A percentile compares a stretch with the other conserved stretches of the same genome.
Evolutionary conservation across 1,140 invertebrate species (phyloP).

Genomic region (Zaprionus ornatus): DNA sequence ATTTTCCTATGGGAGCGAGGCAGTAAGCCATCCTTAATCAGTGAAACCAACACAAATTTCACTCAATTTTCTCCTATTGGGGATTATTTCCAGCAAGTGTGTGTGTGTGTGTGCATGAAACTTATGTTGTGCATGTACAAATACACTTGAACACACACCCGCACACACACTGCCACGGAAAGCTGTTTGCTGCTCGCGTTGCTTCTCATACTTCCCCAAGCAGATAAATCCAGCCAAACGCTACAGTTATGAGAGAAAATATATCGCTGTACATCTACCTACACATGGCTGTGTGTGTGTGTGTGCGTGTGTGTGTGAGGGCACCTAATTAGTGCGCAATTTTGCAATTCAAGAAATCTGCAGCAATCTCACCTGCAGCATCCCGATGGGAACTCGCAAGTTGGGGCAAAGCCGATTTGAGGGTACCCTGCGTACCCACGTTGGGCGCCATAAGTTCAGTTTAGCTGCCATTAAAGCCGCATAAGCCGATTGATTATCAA

Average conservation of each 20-base stretch:
- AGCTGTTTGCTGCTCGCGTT: not conserved
- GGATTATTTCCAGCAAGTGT: constrained; percentile 53
- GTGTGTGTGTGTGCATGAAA: constrained; percentile 37
- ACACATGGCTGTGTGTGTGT: not conserved
- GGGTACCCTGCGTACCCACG: not conserved
- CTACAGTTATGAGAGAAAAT: constrained; percentile 6
- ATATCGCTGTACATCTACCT: not conserved
- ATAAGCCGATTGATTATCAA: constrained; percentile 7
- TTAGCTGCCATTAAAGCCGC: not conserved
- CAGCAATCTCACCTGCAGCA: not conserved
- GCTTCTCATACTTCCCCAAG: not conserved
- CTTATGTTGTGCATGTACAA: constrained; percentile 19
- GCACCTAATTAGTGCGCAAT: not conserved
- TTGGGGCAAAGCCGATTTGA: not conserved
- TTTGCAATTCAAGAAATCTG: not conserved
- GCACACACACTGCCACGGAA: not conserved
- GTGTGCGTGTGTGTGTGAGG: not conserved
- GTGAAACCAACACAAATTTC: constrained; percentile 79
- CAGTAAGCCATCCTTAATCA: constrained; percentile 77
- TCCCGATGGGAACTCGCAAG: not conserved
- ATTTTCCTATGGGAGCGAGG: constrained; percentile 43
- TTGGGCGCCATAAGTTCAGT: constrained; percentile 4
- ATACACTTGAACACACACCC: not conserved
- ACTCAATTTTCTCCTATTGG: constrained; percentile 77
- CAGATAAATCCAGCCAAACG: not conserved